Evolutionary conservation across 2,888 invertebrate genomes (phyloP), one percentile per base, ranked within the genome.

Genomic region (Artemia sinica): DNA sequence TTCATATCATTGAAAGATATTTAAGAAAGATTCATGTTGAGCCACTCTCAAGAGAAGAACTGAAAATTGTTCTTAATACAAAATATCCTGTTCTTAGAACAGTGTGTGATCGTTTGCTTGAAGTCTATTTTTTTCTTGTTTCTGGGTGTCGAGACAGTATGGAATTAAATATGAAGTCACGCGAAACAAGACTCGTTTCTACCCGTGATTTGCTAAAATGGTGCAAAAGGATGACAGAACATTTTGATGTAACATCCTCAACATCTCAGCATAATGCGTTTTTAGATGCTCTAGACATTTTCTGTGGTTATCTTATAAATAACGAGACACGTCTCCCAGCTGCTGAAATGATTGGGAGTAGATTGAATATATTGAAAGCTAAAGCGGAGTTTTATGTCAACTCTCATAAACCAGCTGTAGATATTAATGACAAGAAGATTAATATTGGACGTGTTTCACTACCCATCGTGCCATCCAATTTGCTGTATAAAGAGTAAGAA

Each of bases 271-370:
- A 86, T 12, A 85, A 84, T 76, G 84, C 90, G 1, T 84, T 91
- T 66, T 88, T 91, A 79, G 91, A 95, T 78, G 91, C 92, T 0
- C 83, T 92, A 41, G 94, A 96, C 76, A 86, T 94, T 71, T 96
- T 96, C 77, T 89, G 90, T 71, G 87, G 87, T 68, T 88, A 89
- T 48, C 82, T 88, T 49, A 78, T 86, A 0, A 83, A 77, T 72
- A 74, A 74, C 72, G 84, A 80, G 70, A 80, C 84, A 68, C 84
- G 88, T 76, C 76, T 87, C 68, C 80, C 82, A 74, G 76, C 90
- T 48, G 85, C 89, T 0, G 84, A 83, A 73, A 84, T 85, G 73
- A 86, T 95, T 68, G 89, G 89, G 11, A 84, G 86, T 0, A 85
- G 85, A 74, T 80, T 95, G 66, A 93, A 93, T 51, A 86, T 94